Conservation (phyloP, 2,888 invertebrate species). For the Acanthoscelides obtectus region DNA sequence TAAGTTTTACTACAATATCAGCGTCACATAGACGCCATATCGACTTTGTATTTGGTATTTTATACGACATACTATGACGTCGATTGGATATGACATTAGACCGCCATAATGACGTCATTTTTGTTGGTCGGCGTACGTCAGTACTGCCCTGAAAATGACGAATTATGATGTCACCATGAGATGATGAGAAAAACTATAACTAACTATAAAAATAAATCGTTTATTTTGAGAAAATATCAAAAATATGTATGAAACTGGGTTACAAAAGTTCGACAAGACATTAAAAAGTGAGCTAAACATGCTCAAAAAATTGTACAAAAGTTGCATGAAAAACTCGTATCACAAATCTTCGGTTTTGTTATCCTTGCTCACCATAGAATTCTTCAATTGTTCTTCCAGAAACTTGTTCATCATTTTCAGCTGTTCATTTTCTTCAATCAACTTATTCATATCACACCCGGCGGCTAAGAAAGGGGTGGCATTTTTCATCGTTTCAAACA, state of each 20-base stretch:
- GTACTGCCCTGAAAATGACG: too few species aligned
- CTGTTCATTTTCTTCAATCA: constrained; percentile 52
- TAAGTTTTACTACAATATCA: too few species aligned
- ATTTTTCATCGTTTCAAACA: constrained; percentile 27
- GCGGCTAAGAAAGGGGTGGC: constrained; percentile 40
- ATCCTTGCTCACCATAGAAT: neutral
- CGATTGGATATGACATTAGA: too few species aligned
- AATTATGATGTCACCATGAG: too few species aligned
- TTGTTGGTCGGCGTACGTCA: too few species aligned
- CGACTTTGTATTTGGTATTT: too few species aligned
- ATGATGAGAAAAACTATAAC: too few species aligned
- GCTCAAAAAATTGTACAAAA: neutral
- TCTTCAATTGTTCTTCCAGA: constrained; percentile 38
- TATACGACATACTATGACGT: too few species aligned
- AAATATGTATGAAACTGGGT: neutral
- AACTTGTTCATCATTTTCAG: constrained; percentile 50
- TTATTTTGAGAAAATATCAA: neutral
- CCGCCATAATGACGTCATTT: too few species aligned
- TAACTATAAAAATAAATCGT: neutral
- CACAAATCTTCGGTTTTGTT: neutral
- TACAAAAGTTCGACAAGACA: neutral
- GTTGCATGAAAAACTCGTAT: neutral
- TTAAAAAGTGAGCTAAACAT: neutral
- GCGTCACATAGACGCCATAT: too few species aligned
- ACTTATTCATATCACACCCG: constrained; percentile 35